Base-by-base conservation (phyloP, 2,113 vertebrate genomes). In the Struthidea cinerea region DNA sequence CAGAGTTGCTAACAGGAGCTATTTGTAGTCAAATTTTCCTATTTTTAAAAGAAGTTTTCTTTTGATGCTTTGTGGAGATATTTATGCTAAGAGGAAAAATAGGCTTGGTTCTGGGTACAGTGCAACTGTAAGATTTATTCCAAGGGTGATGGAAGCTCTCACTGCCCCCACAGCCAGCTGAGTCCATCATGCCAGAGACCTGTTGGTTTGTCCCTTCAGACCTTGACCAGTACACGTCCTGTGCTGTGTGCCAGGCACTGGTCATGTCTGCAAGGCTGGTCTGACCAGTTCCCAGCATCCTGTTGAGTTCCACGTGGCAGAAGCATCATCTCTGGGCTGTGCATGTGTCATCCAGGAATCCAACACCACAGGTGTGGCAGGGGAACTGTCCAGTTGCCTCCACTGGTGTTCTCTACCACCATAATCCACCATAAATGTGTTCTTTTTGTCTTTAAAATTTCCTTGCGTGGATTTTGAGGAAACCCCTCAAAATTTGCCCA, bases 251-350 rank as follows among this genome's bases (percentile, higher is more conserved):
- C 56, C 50, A 42, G 59, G 56, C 73, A 2, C 52, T 67, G 33
- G 30, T 70, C 56, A 3, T 10, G 21, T 63, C 63, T 52, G 69
- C 49, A 76, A 47, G 69, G 57, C 92, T 84, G 85, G 88, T 97
- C 30, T 67, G 76, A 87, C 94, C 71, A 68, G 85, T 96, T 94
- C 90, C 30, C 76, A 84, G 61, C 69, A 68, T 95, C 83, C 90
- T 92, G 82, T 44, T 56, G 56, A 90, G 96, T 32, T 55, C 47
- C 55, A 41, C 56, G 41, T 88, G 79, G 41, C 76, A 84, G 52
- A 26, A 81, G 56, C 55, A 78, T 84, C 68, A 49, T 77, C 82
- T 42, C 50, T 23, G 13, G 60, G 28, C 65, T 50, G 46, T 16
- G 46, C 10, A 7, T 84, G 82, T 84, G 85, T 95, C 92, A 96